phyloP scores from a whole-genome alignment of 2,797 vertebrate genomes.

The Rhynchotus rufescens region DNA sequence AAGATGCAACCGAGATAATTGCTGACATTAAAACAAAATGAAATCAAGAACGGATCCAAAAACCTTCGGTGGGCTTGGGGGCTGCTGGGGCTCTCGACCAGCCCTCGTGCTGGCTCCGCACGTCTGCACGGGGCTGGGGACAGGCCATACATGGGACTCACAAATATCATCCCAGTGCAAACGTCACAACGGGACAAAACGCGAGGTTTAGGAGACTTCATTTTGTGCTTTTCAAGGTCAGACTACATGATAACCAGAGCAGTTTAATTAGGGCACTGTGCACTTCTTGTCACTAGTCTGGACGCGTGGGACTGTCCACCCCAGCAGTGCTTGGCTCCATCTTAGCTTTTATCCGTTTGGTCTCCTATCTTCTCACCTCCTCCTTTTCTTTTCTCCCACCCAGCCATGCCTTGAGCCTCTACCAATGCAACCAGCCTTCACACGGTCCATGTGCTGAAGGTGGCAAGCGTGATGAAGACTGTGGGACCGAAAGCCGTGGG shows the following conservation, averaged over 20 bases:
- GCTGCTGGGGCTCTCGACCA: neutral
- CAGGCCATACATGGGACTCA: rapidly evolving
- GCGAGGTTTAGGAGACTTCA: neutral
- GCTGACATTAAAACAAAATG: slow-evolving; percentile 20
- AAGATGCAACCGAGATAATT: slow-evolving; percentile 62
- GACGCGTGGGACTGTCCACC: neutral
- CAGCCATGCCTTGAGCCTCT: neutral
- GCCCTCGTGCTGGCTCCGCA: neutral
- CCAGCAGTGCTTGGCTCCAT: rapidly evolving
- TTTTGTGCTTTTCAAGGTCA: slow-evolving; percentile 9
- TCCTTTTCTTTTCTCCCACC: neutral
- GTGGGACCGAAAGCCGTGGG: too few relatives aligned
- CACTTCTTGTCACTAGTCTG: neutral
- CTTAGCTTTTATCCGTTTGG: neutral
- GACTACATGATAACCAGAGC: neutral
- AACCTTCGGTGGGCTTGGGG: neutral
- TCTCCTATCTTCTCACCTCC: neutral
- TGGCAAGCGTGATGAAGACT: too few relatives aligned
- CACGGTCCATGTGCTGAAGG: too few relatives aligned
- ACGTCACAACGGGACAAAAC: slow-evolving; percentile 16
- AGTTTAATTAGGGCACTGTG: slow-evolving; percentile 30
- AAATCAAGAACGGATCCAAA: slow-evolving; percentile 16
- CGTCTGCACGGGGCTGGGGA: neutral
- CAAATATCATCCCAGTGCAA: neutral
- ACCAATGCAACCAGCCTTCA: neutral